These are phyloP conservation scores for Adela reaumurella DNA, from an alignment of 2,888 invertebrate genomes.

Conservation along the genomic window DNA sequence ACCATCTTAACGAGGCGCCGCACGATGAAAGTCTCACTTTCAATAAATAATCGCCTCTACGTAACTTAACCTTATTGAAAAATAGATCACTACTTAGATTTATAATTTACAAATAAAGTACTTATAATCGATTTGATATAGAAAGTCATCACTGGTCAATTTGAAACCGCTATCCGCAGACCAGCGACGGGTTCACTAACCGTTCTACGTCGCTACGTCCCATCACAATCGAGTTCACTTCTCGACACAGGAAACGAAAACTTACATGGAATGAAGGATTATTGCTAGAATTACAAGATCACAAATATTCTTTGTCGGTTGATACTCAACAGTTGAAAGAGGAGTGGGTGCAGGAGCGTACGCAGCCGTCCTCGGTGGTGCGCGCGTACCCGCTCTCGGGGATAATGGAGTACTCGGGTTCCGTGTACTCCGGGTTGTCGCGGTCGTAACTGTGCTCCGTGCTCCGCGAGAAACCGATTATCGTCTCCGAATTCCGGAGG, in stretches of 20 bases:
- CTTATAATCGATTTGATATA: conserved; percentile 41
- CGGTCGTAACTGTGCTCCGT: conserved; percentile 22
- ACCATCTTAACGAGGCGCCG: conserved; percentile 17
- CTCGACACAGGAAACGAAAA: background rate
- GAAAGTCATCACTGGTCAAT: conserved; percentile 35
- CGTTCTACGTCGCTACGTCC: conserved; percentile 48
- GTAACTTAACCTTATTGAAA: conserved; percentile 37
- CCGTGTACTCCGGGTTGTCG: conserved; percentile 35
- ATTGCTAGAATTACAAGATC: conserved; percentile 58
- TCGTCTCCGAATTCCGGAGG: conserved; percentile 42
- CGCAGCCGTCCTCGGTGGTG: conserved; percentile 26
- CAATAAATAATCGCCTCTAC: conserved; percentile 21
- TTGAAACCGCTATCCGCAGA: conserved; percentile 14
- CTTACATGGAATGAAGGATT: conserved; percentile 51
- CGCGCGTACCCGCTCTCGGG: conserved; percentile 36
- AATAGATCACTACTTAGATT: conserved; percentile 54
- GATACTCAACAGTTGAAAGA: conserved; percentile 52
- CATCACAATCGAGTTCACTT: conserved; percentile 22
- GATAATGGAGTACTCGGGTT: conserved; percentile 52
- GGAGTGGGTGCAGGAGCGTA: conserved; percentile 43
- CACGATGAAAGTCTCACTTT: conserved; percentile 47
- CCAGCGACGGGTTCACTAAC: conserved; percentile 37
- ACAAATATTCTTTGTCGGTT: conserved; percentile 30
- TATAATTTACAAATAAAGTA: conserved; percentile 54
- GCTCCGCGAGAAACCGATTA: conserved; percentile 35